Base-by-base conservation (phyloP, 1,140 invertebrate genomes). In the Drosophila punjabiensis region DNA sequence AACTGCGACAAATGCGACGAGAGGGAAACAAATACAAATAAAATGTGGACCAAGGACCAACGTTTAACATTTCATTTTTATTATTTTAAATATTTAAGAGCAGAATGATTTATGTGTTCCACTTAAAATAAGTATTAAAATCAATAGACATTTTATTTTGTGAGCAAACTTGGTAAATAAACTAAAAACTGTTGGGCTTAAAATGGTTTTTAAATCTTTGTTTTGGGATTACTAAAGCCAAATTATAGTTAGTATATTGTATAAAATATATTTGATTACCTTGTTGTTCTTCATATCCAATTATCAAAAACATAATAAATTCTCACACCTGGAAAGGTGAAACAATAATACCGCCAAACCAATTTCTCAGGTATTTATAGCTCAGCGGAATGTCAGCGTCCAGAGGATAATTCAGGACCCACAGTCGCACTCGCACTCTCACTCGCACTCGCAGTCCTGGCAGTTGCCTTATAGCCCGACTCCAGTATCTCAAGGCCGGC, bases 21-120 rank as follows among this genome's bases (percentile, higher is more conserved):
- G 33, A 41, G 45, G 64, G 55, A 67, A 74, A 66, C 67, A 84
- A 84, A 81, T 81, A 77, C 62, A 81, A 84, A 85, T 84, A 74
- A 81, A 80, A 81, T 81, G 80, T 81, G n/a, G 35, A 28, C 32
- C 24, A 33, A 30, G 39, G 66, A 74, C 55, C 48, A 24, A 24
- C 18, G 77, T 81, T 71, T 43, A 37, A 52, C 30, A 66, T 67
- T 52, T 37, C 41, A 20, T 24, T 50, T 61, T 47, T 53, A 30
- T 58, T 39, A 58, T 58, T 39, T 28, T 39, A 39, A 28, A 58
- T 58, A 58, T 39, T 37, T n/a, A 28, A 28, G 6, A 18, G 5
- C 35, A n/a, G 35, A 13, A n/a, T n/a, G 35, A 39, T 28, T 58
- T n/a, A 37, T 37, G 35, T 39, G 24, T 39, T 58, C 3, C 4